Conservation (phyloP, 2,113 vertebrate species). For the Lampris megalopsis region DNA sequence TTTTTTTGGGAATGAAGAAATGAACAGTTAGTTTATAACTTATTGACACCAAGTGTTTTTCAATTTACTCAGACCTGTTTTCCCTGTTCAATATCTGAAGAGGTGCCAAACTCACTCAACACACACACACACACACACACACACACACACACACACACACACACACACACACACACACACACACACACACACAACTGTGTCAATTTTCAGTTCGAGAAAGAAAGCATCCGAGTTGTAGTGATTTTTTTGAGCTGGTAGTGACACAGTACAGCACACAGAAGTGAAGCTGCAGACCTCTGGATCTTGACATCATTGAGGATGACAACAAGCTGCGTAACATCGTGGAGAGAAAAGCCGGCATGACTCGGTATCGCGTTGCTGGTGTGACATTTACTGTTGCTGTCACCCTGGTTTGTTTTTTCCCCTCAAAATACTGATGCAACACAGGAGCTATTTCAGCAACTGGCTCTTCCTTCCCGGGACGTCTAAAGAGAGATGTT, state of each 20-base stretch:
- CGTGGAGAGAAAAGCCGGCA: slow-evolving; percentile 8
- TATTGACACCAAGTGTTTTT: neutral
- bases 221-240: no score
- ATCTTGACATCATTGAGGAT: neutral
- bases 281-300: slow-evolving; percentile 6
- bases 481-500: neutral
- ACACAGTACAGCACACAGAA: no score
- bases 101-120: no score
- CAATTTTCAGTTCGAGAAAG: no score
- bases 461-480: slow-evolving; percentile 22
- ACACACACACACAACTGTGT: no score
- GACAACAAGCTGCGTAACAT: slow-evolving; percentile 7
- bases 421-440: slow-evolving; percentile 50
- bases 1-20: neutral
- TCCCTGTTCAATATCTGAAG: no score
- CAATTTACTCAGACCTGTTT: no score
- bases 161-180: no score
- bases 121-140: no score
- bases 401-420: slow-evolving; percentile 28
- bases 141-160: no score
- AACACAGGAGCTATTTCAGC: slow-evolving; percentile 47
- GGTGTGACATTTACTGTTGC: slow-evolving; percentile 9
- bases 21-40: neutral
- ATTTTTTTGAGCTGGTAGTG: no score
- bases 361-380: slow-evolving; percentile 16